Evolutionary conservation across 2,888 invertebrate species (phyloP).

Genomic region (Lasioglossum malachurum): DNA sequence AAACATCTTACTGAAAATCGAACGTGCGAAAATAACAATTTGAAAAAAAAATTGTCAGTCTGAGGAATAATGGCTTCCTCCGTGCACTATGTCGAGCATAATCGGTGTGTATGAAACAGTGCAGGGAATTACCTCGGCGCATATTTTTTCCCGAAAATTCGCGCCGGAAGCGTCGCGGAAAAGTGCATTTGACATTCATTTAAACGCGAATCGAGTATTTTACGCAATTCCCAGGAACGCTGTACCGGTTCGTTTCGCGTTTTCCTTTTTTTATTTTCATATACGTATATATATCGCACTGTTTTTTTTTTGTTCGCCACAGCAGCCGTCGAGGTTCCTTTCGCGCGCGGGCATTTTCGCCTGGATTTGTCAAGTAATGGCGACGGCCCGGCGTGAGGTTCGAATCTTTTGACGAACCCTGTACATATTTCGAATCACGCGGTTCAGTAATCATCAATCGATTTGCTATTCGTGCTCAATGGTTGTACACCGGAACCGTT

Average conservation of each 20-base stretch:
- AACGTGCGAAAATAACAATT: not conserved
- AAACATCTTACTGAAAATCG: not conserved
- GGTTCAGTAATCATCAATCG: constrained; percentile 69
- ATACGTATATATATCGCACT: not conserved
- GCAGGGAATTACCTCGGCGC: not conserved
- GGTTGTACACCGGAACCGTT: constrained; percentile 47
- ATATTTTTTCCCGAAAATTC: not conserved
- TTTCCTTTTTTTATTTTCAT: not conserved
- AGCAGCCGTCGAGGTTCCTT: not conserved
- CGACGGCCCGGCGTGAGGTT: constrained; percentile 3
- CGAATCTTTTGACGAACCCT: constrained; percentile 55
- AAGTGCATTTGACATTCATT: constrained; percentile 14
- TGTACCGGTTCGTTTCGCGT: not conserved
- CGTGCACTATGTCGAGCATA: not conserved
- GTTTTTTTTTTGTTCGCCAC: not conserved
- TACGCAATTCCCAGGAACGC: not conserved
- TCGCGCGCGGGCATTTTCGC: constrained; percentile 27
- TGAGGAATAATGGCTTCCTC: not conserved
- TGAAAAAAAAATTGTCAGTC: not conserved
- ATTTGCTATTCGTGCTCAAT: constrained; percentile 66
- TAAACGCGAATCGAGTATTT: constrained; percentile 12
- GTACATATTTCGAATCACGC: constrained; percentile 67
- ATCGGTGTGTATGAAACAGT: not conserved
- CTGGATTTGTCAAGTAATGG: constrained; percentile 38
- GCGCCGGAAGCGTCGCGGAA: constrained; percentile 1